Conservation (phyloP, 2,113 vertebrate genomes). For the Chlamydotis undulata region DNA sequence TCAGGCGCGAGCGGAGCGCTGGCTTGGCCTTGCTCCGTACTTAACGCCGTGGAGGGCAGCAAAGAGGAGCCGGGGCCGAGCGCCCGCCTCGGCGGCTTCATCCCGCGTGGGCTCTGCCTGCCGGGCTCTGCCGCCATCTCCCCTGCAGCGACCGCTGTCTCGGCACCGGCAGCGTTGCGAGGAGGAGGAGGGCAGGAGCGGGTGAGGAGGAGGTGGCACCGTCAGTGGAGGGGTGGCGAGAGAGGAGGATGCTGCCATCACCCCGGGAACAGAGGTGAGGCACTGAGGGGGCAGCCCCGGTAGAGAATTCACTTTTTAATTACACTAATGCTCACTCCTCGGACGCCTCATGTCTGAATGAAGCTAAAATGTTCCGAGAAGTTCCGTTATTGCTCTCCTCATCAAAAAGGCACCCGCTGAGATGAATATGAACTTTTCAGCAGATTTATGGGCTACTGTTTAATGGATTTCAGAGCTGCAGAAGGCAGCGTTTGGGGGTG, state of each 20-base stretch:
- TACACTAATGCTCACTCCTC: neutral
- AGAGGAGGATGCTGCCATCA: neutral
- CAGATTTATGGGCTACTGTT: neutral
- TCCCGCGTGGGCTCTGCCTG: neutral
- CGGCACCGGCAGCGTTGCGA: neutral
- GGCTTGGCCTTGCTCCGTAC: neutral
- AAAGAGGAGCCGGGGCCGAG: neutral
- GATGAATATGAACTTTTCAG: accelerated
- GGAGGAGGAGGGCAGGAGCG: no score
- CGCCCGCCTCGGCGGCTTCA: accelerated
- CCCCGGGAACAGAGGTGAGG: neutral
- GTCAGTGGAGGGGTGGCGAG: accelerated
- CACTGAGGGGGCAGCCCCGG: neutral
- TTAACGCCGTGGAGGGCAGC: accelerated
- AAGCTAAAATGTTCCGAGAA: neutral
- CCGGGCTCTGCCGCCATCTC: neutral
- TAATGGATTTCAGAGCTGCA: neutral
- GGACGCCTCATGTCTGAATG: neutral
- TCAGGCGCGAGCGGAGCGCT: neutral
- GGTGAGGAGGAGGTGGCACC: neutral
- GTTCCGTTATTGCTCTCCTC: neutral
- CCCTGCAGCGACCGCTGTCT: no score
- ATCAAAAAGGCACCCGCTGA: neutral
- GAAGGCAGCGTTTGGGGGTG: neutral
- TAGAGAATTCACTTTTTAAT: neutral